Percentiles rank a stretch among this genome's conserved stretches.
phyloP scores from a whole-genome alignment of 2,113 vertebrate genomes.

The Ariopsis seemanni region DNA sequence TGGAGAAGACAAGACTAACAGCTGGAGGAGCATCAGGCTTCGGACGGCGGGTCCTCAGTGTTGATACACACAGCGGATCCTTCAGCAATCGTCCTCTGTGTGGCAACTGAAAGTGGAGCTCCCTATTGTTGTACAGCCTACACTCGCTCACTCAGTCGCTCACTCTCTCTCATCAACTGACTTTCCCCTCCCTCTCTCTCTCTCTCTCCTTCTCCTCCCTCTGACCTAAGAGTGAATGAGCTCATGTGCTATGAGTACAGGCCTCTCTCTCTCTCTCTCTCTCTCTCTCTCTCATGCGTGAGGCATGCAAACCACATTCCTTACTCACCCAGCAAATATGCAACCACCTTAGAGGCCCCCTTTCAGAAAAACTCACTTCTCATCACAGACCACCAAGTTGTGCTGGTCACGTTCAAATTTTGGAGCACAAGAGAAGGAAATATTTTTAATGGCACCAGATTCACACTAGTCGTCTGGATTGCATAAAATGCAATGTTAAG shows the following conservation, averaged over 20 bases:
- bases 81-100: conserved; percentile 56
- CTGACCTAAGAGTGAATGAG: conserved; percentile 64
- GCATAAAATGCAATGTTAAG: not conserved
- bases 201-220: conserved; percentile 42
- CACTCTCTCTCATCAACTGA: conserved; percentile 59
- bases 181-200: conserved; percentile 53
- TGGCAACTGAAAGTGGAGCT: conserved; percentile 72
- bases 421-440: not conserved
- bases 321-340: conserved; percentile 90
- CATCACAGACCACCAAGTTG: not conserved
- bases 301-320: conserved; percentile 88
- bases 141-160: conserved; percentile 63
- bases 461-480: not conserved
- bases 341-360: conserved; percentile 75
- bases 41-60: conserved; percentile 12
- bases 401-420: not conserved
- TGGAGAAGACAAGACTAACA: not conserved
- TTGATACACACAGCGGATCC: conserved; percentile 34
- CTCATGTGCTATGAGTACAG: conserved; percentile 57
- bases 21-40: conserved; percentile 34
- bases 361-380: conserved; percentile 40
- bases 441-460: not conserved
- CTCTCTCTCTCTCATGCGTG: conserved; percentile 66
- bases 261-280: conserved; percentile 58
- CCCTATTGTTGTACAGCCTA: conserved; percentile 76